Base-by-base conservation (phyloP, 2,888 invertebrate species). In the Oasisia sp. region DNA sequence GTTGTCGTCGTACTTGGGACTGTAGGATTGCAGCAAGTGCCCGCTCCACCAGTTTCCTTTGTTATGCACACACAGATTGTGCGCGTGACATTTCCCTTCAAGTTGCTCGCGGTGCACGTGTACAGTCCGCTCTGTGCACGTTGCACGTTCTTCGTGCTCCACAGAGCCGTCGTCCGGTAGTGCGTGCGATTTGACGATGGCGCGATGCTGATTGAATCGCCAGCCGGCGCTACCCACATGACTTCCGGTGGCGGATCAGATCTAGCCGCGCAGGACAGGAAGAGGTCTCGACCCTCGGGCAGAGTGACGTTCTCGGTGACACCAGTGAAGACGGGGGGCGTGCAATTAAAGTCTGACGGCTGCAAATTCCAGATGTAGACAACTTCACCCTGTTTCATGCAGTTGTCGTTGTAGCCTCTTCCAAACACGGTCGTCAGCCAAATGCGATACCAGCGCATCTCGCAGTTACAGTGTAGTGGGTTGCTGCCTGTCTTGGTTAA, bases 401-500 rank as follows among this genome's bases (percentile, higher is more conserved):
- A 58, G 58, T 14, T 3, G 58, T 58, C 58, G 14, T 27, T 27
- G 14, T 91, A 91, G 7, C 89, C 74, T n/a, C n/a, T 38, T 5
- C 32, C n/a, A 11, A 56, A 14, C 5, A 32, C n/a, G 45, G 50
- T 44, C 38, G 56, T 32, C 32, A 93, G 56, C 94, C 94, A 94
- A 12, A 89, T 7, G 56, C 92, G 32, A 74, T 92, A 93, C 94
- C 94, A 94, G 14, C 50, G 12, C 92, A 93, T 93, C 93, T 94
- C 93, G 58, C 94, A 94, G 91, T 94, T 94, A 89, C 94, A 94
- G 58, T 94, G 94, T 50, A 92, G 74, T 8, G 94, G 94, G 50
- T 94, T 94, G 8, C 91, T 92, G 32, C 91, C 89, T 32, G 93
- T 44, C n/a, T 50, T 27, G 7, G 93, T 32, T 8, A 32, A 27